Conservation (phyloP, 1,140 invertebrate genomes). For the Nilaparvata lugens region DNA sequence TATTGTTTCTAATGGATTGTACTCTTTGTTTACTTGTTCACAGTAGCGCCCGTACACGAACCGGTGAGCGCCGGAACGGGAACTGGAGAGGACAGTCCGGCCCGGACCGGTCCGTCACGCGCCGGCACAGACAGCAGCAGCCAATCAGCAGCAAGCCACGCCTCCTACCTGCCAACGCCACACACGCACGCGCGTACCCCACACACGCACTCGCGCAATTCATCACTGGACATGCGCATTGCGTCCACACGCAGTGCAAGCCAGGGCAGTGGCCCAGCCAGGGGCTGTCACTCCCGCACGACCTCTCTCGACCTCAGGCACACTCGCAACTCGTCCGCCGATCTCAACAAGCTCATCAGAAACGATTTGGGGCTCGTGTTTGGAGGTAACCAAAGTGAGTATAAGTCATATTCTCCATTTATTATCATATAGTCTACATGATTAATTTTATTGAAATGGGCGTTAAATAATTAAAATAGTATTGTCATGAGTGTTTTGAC, state of each 20-base stretch:
- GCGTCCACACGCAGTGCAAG: constrained; percentile 37
- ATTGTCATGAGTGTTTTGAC: too few species aligned
- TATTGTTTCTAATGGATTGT: too few species aligned
- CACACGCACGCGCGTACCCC: constrained; percentile 18
- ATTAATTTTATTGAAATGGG: too few species aligned
- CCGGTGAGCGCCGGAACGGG: constrained; percentile 5
- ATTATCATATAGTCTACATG: too few species aligned
- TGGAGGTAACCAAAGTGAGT: constrained; percentile 48
- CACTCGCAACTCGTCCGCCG: constrained; percentile 63
- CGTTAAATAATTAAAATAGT: too few species aligned
- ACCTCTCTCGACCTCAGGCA: constrained; percentile 76
- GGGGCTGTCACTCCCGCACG: constrained; percentile 60
- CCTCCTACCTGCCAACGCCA: constrained; percentile 6
- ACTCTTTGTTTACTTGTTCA: background rate
- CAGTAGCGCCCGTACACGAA: constrained; percentile 20
- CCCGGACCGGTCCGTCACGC: background rate
- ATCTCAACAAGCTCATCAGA: constrained; percentile 62
- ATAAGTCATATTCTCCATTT: too few species aligned
- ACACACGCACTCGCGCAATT: constrained; percentile 57
- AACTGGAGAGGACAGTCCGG: background rate
- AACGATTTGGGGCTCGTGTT: constrained; percentile 61
- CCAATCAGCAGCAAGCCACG: background rate
- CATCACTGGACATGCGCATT: constrained; percentile 65
- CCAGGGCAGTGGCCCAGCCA: constrained; percentile 26
- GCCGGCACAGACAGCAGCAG: background rate